phyloP scores from a whole-genome alignment of 2,888 invertebrate species.

The Meganola albula region DNA sequence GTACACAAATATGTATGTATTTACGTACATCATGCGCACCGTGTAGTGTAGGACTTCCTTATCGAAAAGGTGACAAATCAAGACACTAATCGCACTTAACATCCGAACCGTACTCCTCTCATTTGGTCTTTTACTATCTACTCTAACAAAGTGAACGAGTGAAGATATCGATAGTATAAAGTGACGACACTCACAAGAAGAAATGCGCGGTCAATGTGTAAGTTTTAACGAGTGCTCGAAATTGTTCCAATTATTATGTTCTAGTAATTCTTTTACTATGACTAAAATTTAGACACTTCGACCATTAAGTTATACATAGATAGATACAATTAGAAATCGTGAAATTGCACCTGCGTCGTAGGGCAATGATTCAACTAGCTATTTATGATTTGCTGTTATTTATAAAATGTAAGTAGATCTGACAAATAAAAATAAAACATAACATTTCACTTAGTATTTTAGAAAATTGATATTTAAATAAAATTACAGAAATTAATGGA shows the following conservation, averaged over 20 bases:
- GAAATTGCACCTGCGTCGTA: constrained; percentile 41
- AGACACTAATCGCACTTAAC: constrained; percentile 37
- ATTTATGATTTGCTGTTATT: constrained; percentile 21
- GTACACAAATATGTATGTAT: background rate
- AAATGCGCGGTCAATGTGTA: constrained; percentile 73
- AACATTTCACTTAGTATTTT: constrained; percentile 25
- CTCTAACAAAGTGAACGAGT: constrained; percentile 63
- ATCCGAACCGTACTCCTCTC: constrained; percentile 59
- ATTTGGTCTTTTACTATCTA: constrained; percentile 69
- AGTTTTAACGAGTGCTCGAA: constrained; percentile 76
- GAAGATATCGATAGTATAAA: constrained; percentile 62
- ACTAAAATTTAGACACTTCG: constrained; percentile 64
- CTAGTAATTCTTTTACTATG: constrained; percentile 74
- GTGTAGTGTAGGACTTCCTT: constrained; percentile 11
- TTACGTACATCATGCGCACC: constrained; percentile 11
- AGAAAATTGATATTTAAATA: no score
- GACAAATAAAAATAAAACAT: constrained; percentile 25
- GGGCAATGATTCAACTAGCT: constrained; percentile 27
- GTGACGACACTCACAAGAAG: constrained; percentile 66
- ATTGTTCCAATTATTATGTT: constrained; percentile 70
- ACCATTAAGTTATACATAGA: constrained; percentile 63
- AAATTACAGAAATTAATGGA: no score
- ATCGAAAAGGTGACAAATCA: constrained; percentile 19
- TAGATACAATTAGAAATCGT: constrained; percentile 52
- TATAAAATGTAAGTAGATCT: constrained; percentile 25